Evolutionary conservation across 2,888 invertebrate species (phyloP), one percentile per base, ranked within the genome.

Genomic region (Incurvaria masculella): DNA sequence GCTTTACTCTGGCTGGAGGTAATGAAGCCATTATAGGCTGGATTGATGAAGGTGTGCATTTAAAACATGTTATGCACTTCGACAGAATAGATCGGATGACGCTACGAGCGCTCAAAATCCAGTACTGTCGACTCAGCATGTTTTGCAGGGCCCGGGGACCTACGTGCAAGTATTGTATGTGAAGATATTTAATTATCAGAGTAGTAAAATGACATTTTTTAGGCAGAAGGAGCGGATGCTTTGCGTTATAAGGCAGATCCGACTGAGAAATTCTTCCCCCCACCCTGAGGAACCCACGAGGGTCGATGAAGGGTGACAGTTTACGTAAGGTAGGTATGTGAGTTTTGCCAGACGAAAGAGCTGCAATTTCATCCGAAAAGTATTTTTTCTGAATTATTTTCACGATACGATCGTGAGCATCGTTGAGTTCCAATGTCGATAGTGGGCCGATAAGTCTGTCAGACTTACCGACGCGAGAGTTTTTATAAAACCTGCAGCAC

Each of bases 191-290:
- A 33, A 33, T 33, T n/a, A 33, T 14, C 14, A 33, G 14, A 14
- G 3, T 33, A 14, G 33, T 33, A 8, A 33, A 33, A 33, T 33
- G 33, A 33, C 33, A 33, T 33, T 33, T 33, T 33, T 56, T 52
- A n/a, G 33, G 33, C 14, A 33, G 14, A 8, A 33, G 14, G 14
- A 33, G 8, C 3, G 33, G 33, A 11, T 33, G 33, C 14, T 33
- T 33, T 33, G 33, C 14, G 14, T 33, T 8, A 33, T 4, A 4
- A n/a, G 33, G 33, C 14, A 33, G 14, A 33, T 33, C 33, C 14
- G 33, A 33, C 14, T 33, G 33, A 8, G 4, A n/a, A 33, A 33
- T 33, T 33, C 33, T 33, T 14, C 33, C 33, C 33, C 33, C 33
- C 33, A 33, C 33, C 8, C 11, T 33, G 33, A 33, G 33, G 33